A percentile compares a stretch with the other conserved stretches of the same genome.
Conservation (phyloP, 2,113 vertebrate species). For the Bubalus kerabau region DNA sequence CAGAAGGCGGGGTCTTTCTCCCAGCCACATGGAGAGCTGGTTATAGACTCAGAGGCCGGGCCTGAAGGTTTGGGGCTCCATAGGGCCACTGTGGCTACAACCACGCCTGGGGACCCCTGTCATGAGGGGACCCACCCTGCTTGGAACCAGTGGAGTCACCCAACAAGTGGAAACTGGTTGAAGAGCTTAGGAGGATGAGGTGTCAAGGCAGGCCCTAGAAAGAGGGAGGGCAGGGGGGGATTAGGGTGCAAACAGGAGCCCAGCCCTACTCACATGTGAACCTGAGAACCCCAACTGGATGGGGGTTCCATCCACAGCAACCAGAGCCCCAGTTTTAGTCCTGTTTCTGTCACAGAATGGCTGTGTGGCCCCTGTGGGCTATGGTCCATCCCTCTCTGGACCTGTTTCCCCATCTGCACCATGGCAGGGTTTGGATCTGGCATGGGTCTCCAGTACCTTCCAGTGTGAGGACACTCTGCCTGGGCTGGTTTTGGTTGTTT, state of each 20-base stretch:
- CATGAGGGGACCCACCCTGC: neutral
- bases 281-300: neutral
- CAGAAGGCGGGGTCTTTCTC: neutral
- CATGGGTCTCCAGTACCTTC: neutral
- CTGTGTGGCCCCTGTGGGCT: neutral
- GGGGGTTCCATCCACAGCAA: neutral
- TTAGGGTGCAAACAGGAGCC: constrained; percentile 16
- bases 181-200: constrained; percentile 49
- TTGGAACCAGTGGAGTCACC: constrained; percentile 2
- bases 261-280: neutral
- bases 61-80: neutral
- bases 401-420: neutral
- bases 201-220: constrained; percentile 7
- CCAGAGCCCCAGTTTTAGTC: neutral
- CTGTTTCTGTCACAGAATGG: neutral
- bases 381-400: neutral
- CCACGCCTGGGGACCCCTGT: neutral
- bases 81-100: neutral
- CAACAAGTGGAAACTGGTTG: constrained; percentile 58
- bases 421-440: neutral
- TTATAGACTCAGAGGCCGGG: neutral
- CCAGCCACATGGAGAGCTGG: neutral
- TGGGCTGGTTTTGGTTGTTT: neutral
- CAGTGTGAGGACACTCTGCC: neutral
- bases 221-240: neutral